Conservation (phyloP, 2,888 invertebrate species). For the Caenorhabditis auriculariae region DNA sequence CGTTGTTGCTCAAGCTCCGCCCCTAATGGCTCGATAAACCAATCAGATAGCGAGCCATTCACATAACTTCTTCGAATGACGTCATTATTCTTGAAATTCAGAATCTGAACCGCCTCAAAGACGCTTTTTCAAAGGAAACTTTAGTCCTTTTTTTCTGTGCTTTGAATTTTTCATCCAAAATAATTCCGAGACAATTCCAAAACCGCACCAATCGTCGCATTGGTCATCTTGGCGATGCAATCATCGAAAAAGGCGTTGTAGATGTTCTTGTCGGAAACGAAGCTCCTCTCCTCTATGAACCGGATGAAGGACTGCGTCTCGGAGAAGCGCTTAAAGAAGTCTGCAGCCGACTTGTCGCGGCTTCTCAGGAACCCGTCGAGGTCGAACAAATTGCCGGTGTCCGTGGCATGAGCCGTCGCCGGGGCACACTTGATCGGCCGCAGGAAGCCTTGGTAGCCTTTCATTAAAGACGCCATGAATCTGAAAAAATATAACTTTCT, state of each 20-base stretch:
- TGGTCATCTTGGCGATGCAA: constrained; percentile 77
- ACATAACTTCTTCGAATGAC: too few relatives aligned
- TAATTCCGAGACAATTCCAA: too few relatives aligned
- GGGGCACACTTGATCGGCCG: constrained; percentile 70
- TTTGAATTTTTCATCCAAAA: too few relatives aligned
- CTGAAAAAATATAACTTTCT: constrained; percentile 30
- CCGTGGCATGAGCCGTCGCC: constrained; percentile 83
- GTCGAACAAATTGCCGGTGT: constrained; percentile 91
- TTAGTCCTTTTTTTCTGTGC: background rate
- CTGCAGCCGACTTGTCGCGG: constrained; percentile 75
- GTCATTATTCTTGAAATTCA: too few relatives aligned
- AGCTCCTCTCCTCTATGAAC: constrained; percentile 96
- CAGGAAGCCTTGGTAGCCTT: constrained; percentile 65
- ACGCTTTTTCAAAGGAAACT: too few relatives aligned
- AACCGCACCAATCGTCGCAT: constrained; percentile 44
- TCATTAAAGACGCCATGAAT: constrained; percentile 59
- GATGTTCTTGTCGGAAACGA: constrained; percentile 91
- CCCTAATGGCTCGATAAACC: too few relatives aligned
- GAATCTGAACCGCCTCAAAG: too few relatives aligned
- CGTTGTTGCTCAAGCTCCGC: too few relatives aligned
- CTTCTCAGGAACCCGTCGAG: constrained; percentile 81
- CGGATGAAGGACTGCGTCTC: constrained; percentile 68
- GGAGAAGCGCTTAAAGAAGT: constrained; percentile 57
- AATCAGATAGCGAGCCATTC: too few relatives aligned
- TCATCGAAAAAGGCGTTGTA: constrained; percentile 95